phyloP scores from a whole-genome alignment of 2,113 vertebrate genomes.

The Xenopus tropicalis region DNA sequence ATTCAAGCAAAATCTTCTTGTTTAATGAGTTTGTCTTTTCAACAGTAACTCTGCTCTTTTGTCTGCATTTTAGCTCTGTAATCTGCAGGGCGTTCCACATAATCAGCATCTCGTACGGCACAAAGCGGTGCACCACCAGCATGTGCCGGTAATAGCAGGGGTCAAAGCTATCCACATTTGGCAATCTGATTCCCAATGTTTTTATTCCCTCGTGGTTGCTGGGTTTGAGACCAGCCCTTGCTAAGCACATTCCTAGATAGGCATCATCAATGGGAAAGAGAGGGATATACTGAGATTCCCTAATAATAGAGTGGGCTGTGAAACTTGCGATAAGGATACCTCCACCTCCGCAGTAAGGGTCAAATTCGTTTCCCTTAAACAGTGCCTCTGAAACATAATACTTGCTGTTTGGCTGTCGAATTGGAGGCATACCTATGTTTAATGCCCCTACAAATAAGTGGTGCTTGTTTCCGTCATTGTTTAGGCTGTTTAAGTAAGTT shows the following conservation, averaged over 20 bases:
- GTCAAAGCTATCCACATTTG: slow-evolving; percentile 52
- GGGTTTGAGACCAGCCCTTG: slow-evolving; percentile 61
- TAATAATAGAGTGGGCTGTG: slow-evolving; percentile 60
- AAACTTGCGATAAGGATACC: slow-evolving; percentile 68
- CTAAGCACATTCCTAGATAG: slow-evolving; percentile 72
- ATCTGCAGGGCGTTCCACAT: slow-evolving; percentile 66
- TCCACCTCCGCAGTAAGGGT: slow-evolving; percentile 68
- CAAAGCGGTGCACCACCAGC: slow-evolving; percentile 69
- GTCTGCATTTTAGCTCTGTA: slow-evolving; percentile 51
- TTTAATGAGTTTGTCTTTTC: too few relatives aligned
- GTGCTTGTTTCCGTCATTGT: slow-evolving; percentile 49
- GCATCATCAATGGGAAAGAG: slow-evolving; percentile 35
- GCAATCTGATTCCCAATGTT: slow-evolving; percentile 54
- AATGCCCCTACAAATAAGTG: slow-evolving; percentile 70
- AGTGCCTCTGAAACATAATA: slow-evolving; percentile 70
- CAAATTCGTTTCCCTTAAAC: slow-evolving; percentile 55
- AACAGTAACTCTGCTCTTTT: background rate
- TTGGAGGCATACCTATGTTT: slow-evolving; percentile 61
- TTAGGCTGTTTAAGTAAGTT: slow-evolving; percentile 53
- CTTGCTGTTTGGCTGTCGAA: slow-evolving; percentile 61
- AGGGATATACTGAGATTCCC: slow-evolving; percentile 68
- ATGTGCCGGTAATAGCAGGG: slow-evolving; percentile 66
- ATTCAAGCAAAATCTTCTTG: too few relatives aligned
- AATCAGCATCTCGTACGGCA: slow-evolving; percentile 57
- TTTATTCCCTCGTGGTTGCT: slow-evolving; percentile 60